These are phyloP conservation scores for Sparus aurata DNA, from an alignment of 2,797 vertebrate species.

Conservation along the genomic window DNA sequence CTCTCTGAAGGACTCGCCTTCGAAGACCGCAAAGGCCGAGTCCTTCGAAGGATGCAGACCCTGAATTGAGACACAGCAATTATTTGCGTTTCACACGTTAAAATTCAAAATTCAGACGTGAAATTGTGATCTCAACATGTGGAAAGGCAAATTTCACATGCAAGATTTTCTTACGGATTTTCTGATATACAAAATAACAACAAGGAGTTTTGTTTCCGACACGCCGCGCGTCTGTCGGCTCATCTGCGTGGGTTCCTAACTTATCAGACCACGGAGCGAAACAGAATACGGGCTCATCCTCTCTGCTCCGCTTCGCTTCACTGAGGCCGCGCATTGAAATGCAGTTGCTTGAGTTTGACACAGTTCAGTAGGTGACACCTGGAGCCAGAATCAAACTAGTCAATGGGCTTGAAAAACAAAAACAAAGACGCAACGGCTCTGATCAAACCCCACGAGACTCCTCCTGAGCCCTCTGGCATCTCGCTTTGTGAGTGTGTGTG, in stretches of 20 bases:
- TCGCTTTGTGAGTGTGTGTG: slow-evolving; percentile 29
- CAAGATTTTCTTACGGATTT: too few relatives aligned
- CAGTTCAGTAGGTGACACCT: slow-evolving; percentile 69
- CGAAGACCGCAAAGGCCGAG: too few relatives aligned
- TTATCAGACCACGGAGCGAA: slow-evolving; percentile 3
- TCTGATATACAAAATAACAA: not conserved
- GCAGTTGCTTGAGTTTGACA: slow-evolving; percentile 54
- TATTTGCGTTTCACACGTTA: too few relatives aligned
- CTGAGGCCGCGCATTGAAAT: slow-evolving; percentile 57
- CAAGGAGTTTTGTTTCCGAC: not conserved
- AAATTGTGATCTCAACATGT: too few relatives aligned
- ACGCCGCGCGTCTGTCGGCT: not conserved
- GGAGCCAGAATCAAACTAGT: slow-evolving; percentile 63
- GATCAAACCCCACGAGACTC: slow-evolving; percentile 61
- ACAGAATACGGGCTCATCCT: slow-evolving; percentile 34
- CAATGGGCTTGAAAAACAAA: slow-evolving; percentile 52
- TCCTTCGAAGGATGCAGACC: too few relatives aligned
- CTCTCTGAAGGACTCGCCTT: too few relatives aligned
- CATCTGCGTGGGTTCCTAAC: slow-evolving; percentile 2
- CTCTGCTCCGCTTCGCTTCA: slow-evolving; percentile 45
- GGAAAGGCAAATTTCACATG: too few relatives aligned
- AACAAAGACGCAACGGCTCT: slow-evolving; percentile 52
- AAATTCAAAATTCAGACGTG: too few relatives aligned
- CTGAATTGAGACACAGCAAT: too few relatives aligned
- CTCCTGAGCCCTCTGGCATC: slow-evolving; percentile 51